Conservation (phyloP, 2,113 vertebrate genomes). For the Phalacrocorax brasilianus region DNA sequence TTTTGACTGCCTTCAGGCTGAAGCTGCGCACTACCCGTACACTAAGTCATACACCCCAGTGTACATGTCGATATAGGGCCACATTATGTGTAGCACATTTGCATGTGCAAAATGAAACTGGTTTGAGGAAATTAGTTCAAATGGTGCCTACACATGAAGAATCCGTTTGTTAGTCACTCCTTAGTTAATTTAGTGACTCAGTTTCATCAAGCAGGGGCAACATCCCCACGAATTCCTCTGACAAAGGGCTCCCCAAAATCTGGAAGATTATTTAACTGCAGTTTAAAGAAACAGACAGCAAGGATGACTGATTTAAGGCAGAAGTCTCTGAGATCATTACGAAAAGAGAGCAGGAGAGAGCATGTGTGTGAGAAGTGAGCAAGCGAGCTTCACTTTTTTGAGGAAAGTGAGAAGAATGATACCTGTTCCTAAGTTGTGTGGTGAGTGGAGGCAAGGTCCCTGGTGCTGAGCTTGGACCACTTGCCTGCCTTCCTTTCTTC, state of each 20-base stretch:
- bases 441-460: not conserved
- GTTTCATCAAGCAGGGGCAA: not conserved
- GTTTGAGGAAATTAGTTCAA: not conserved
- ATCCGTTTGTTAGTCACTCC: not conserved
- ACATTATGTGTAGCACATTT: not conserved
- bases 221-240: not conserved
- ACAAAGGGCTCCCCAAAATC: not conserved
- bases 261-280: not conserved
- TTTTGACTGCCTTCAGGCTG: not conserved
- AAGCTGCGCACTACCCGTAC: not conserved
- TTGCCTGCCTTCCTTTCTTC: not conserved
- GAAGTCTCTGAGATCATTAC: not conserved
- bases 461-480: not conserved
- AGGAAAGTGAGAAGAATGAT: not conserved
- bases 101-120: not conserved
- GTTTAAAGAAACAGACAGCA: not conserved
- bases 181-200: not conserved
- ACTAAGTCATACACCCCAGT: not conserved
- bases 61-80: not conserved
- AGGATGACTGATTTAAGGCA: not conserved
- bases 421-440: not conserved
- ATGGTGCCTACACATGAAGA: not conserved
- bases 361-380: rapidly evolving
- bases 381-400: not conserved
- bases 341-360: not conserved